Base-by-base conservation (phyloP, 2,113 vertebrate species). In the Cyphomyrus plagiostoma region DNA sequence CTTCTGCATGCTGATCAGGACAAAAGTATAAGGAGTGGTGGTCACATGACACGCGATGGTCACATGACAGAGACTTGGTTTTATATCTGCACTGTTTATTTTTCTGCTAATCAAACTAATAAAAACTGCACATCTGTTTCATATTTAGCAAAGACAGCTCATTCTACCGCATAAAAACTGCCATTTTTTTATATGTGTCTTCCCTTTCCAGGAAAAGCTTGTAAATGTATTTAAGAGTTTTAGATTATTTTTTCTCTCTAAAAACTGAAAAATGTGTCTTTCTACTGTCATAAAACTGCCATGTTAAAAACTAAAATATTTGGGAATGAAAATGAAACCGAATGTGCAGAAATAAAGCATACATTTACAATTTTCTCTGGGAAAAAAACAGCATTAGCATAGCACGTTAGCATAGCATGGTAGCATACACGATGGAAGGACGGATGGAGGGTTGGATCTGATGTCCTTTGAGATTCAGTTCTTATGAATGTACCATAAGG, bases 91-190 rank as follows among this genome's bases (percentile, higher is more conserved):
- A 80, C 30, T 42, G 74, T 80, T 77, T 77, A 15, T 39, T 39
- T 77, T 39, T 77, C 70, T 80, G 35, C 35, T 80, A 80, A 80
- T 80, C 74, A 80, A 80, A 42, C 74, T 39, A 80, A 80, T 80
- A 80, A 80, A 70, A 80, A 42, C 11, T 80, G 74, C 35, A 80
- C 74, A 42, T 80, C 74, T 80, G 74, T 42, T 80, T 80, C 74
- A 80, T 80, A 80, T 80, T 80, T 80, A 80, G 39, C 13, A 19
- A 15, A 80, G 74, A 17, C 15, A 7, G 74, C 70, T 39, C 70
- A 77, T 77, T 77, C 70, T 42, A 77, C 70, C 70, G 11, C 74
- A 80, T 42, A 17, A 15, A 80, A 39, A 42, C 19, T 6, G 35
- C 15, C 35, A 17, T 39, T 35, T 70, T 77, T 39, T 42, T 1